Evolutionary conservation across 2,888 invertebrate genomes (phyloP).

Genomic region (Zaprionus bogoriensis): DNA sequence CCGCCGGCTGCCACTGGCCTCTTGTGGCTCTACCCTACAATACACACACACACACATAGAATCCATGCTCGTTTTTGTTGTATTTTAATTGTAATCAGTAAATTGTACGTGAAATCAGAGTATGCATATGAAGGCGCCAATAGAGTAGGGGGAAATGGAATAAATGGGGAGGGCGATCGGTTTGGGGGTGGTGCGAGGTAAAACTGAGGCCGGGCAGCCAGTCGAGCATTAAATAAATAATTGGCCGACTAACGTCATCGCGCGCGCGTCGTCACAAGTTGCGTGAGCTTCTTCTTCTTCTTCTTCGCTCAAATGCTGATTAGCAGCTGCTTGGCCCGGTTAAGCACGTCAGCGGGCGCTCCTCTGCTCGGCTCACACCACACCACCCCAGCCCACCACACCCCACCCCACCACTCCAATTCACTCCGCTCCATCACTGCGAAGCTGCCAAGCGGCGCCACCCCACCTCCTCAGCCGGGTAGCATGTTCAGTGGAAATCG

Average conservation of each 20-base stretch:
- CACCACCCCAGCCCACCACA: too few species aligned
- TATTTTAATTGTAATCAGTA: slow-evolving; percentile 39
- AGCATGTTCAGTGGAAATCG: slow-evolving; percentile 4
- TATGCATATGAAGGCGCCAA: slow-evolving; percentile 1
- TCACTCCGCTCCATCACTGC: too few species aligned
- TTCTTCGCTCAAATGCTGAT: slow-evolving; percentile 46
- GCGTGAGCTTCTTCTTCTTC: slow-evolving; percentile 47
- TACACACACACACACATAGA: neutral
- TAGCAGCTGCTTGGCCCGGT: slow-evolving; percentile 39
- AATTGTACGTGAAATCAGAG: slow-evolving; percentile 29
- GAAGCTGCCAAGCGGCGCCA: too few species aligned
- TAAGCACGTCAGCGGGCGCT: slow-evolving; percentile 33
- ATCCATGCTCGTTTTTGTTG: neutral
- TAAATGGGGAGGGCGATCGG: neutral
- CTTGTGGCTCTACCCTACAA: neutral
- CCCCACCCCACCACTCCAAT: too few species aligned
- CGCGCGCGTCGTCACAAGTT: slow-evolving; percentile 18
- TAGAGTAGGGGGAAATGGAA: neutral
- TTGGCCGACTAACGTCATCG: slow-evolving; percentile 51
- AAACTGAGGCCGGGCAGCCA: slow-evolving; percentile 33
- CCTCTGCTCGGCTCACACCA: too few species aligned
- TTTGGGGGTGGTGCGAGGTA: neutral
- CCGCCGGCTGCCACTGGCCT: neutral
- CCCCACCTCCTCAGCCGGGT: neutral
- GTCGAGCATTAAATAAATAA: slow-evolving; percentile 54